phyloP scores from a whole-genome alignment of 1,140 invertebrate genomes.

The Cyclina sinensis region DNA sequence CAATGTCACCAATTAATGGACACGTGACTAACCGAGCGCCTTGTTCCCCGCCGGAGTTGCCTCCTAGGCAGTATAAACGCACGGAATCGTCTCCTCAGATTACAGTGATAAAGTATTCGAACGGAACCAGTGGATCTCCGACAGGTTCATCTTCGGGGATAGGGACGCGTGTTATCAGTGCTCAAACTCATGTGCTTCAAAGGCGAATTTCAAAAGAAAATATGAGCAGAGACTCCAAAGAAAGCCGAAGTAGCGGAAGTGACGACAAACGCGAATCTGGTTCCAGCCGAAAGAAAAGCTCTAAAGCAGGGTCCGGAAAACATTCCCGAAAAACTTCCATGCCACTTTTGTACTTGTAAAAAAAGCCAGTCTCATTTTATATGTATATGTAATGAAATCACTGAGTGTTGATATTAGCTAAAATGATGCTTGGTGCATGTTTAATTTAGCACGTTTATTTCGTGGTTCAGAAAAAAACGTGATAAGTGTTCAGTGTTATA shows the following conservation, averaged over 20 bases:
- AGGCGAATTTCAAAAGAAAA: constrained; percentile 43
- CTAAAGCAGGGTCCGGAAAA: neutral
- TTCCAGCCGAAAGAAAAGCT: constrained; percentile 45
- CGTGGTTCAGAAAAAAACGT: neutral
- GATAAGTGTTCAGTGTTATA: neutral
- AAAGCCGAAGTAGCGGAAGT: constrained; percentile 42
- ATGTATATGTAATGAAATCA: no score
- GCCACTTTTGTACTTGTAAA: constrained; percentile 61
- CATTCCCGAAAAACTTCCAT: constrained; percentile 29
- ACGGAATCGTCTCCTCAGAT: constrained; percentile 41
- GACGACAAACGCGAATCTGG: constrained; percentile 29
- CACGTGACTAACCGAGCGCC: neutral
- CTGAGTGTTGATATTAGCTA: no score
- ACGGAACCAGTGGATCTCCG: neutral
- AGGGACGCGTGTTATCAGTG: neutral
- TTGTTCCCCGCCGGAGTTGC: constrained; percentile 42
- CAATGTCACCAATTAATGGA: neutral
- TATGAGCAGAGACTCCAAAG: constrained; percentile 29
- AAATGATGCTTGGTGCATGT: neutral
- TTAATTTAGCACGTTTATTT: neutral
- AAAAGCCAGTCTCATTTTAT: no score
- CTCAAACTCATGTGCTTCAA: constrained; percentile 23
- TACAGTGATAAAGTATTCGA: constrained; percentile 5
- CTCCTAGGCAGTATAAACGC: constrained; percentile 41
- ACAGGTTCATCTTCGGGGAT: neutral